Percentiles rank a stretch among this genome's conserved stretches.
phyloP scores from a whole-genome alignment of 2,888 invertebrate species.

The Ferrisia virgata region DNA sequence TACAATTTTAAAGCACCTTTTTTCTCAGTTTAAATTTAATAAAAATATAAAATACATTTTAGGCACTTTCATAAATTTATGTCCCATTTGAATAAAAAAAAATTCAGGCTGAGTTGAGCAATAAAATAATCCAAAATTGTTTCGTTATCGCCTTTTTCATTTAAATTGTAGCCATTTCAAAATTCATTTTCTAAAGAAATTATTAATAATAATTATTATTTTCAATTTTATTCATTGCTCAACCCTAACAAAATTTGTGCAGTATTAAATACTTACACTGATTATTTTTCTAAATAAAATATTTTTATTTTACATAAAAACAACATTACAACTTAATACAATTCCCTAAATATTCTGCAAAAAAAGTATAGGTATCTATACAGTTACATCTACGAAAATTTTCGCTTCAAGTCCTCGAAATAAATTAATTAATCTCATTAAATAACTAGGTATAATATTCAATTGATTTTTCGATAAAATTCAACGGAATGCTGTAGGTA shows the following conservation, averaged over 20 bases:
- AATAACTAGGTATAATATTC: background rate
- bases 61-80: conserved; percentile 21
- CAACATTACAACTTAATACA: background rate
- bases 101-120: background rate
- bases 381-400: background rate
- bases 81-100: background rate
- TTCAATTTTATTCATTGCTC: conserved; percentile 1
- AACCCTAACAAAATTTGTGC: background rate
- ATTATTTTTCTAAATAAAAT: conserved; percentile 18
- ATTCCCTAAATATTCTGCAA: background rate
- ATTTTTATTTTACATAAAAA: background rate
- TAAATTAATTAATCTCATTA: background rate
- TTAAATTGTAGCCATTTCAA: background rate
- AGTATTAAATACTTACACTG: conserved; percentile 23
- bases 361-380: background rate
- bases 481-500: background rate
- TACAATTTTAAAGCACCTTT: conserved; percentile 21
- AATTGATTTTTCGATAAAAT: background rate
- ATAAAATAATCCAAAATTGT: background rate
- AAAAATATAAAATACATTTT: background rate
- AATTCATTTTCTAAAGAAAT: background rate
- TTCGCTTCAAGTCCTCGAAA: background rate
- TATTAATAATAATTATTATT: background rate
- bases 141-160: background rate
- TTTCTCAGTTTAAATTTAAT: conserved; percentile 25